These are phyloP conservation scores for Anableps anableps DNA, from an alignment of 2,797 vertebrate genomes.

Conservation along the genomic window DNA sequence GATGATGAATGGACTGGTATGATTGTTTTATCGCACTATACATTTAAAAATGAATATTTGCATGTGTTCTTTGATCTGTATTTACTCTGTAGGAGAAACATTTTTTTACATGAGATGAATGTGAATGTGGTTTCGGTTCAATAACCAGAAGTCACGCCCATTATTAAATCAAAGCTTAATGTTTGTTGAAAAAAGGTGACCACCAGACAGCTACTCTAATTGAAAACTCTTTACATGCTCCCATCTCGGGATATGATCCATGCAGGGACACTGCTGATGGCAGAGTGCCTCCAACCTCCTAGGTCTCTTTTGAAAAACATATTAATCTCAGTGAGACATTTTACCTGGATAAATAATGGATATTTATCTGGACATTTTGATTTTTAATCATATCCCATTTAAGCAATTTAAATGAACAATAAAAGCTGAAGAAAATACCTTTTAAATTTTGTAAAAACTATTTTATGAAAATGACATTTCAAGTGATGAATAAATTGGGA, in stretches of 20 bases:
- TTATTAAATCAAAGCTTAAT: background rate
- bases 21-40: background rate
- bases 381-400: background rate
- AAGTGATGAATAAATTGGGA: background rate
- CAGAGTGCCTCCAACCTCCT: background rate
- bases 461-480: too few species aligned
- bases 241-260: background rate
- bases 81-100: background rate
- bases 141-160: background rate
- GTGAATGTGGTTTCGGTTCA: background rate
- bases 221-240: background rate
- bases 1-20: background rate
- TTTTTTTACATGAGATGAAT: background rate
- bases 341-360: background rate
- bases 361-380: background rate
- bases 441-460: too few species aligned
- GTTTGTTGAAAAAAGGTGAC: background rate
- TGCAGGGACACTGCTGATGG: background rate
- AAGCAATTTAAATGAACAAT: background rate
- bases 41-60: background rate
- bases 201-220: background rate
- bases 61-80: background rate
- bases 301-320: background rate
- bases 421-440: too few species aligned
- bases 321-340: background rate